Conservation (phyloP, 2,113 vertebrate genomes). For the Bothrops jararaca region DNA sequence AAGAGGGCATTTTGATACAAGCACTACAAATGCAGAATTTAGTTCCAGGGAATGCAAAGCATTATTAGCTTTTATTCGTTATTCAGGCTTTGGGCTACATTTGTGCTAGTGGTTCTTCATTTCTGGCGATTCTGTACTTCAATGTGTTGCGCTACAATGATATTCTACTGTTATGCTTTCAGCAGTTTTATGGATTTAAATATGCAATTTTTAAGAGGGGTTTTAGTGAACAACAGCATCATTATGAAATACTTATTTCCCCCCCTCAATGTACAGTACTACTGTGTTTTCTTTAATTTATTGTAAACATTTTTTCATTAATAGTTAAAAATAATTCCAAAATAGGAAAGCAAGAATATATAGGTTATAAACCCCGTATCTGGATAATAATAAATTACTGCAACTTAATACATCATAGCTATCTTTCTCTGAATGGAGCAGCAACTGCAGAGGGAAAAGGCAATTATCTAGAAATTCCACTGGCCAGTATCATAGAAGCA, state of each 20-base stretch:
- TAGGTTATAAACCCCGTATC: neutral
- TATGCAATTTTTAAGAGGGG: neutral
- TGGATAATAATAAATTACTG: neutral
- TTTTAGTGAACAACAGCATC: neutral
- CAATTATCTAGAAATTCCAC: neutral
- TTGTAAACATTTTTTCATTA: neutral
- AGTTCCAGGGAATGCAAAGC: neutral
- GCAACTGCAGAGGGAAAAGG: neutral
- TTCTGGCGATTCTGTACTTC: neutral
- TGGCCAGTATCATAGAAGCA: neutral
- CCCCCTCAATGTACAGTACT: neutral
- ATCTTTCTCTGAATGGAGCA: neutral
- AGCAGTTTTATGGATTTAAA: neutral
- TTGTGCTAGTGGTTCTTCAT: neutral
- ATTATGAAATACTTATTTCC: neutral
- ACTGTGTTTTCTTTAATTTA: neutral
- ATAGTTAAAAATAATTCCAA: neutral
- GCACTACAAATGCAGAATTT: neutral
- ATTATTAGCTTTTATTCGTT: neutral
- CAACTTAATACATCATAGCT: neutral
- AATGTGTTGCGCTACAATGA: neutral
- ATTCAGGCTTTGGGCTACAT: neutral
- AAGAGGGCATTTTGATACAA: neutral
- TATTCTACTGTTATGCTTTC: neutral
- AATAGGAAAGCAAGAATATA: neutral